Evolutionary conservation across 2,113 vertebrate genomes (phyloP).

Genomic region (Sula dactylatra): DNA sequence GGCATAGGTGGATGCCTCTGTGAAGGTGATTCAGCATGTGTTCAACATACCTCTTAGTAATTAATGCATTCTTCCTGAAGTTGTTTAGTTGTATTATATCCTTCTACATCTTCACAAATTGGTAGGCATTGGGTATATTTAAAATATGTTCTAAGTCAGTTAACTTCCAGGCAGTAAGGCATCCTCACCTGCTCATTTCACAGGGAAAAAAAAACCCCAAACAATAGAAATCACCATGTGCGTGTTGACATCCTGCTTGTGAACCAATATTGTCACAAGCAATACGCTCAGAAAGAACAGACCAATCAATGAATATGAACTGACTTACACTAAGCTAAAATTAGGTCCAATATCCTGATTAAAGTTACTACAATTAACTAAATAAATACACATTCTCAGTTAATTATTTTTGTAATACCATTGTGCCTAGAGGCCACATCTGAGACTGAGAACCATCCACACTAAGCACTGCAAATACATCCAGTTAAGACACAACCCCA

Average conservation of each 20-base stretch:
- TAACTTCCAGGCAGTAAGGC: neutral
- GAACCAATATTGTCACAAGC: conserved; percentile 40
- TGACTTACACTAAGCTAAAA: neutral
- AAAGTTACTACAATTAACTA: conserved; percentile 32
- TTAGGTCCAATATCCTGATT: neutral
- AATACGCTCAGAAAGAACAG: neutral
- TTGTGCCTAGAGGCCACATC: neutral
- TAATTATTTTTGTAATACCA: neutral
- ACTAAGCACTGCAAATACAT: neutral
- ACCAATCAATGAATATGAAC: neutral
- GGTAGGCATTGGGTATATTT: neutral
- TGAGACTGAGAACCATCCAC: neutral
- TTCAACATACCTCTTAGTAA: neutral
- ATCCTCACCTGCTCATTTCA: neutral
- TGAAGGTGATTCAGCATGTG: neutral
- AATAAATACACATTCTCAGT: neutral
- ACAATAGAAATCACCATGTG: neutral
- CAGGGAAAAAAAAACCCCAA: neutral
- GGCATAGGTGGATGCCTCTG: neutral
- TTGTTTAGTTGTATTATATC: neutral
- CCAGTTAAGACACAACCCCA: neutral
- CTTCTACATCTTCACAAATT: neutral
- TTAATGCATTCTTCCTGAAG: neutral
- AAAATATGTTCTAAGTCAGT: neutral
- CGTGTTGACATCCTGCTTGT: neutral